phyloP scores from a whole-genome alignment of 2,113 vertebrate genomes.

The Sinocyclocheilus rhinocerous region DNA sequence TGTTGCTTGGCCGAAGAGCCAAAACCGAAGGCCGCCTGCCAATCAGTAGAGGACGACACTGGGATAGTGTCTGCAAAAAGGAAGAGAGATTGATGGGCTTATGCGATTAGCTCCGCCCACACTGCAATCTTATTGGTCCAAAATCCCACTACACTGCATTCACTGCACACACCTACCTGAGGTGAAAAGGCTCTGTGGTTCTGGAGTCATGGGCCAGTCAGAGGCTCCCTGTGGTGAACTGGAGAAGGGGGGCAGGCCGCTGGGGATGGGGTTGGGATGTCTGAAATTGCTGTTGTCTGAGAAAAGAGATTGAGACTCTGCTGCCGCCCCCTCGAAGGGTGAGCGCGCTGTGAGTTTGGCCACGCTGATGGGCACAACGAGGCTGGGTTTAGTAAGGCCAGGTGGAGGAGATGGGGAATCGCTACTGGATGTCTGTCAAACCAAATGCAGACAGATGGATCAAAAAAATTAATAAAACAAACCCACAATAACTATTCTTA shows the following conservation, averaged over 20 bases:
- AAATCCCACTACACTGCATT: neutral
- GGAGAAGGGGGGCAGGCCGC: conserved; percentile 91
- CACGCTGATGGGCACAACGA: conserved; percentile 92
- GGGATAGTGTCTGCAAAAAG: conserved; percentile 91
- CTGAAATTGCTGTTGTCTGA: conserved; percentile 97
- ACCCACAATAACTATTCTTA: neutral
- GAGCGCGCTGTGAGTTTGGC: conserved; percentile 93
- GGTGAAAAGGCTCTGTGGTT: conserved; percentile 98
- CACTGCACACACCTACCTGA: conserved; percentile 80
- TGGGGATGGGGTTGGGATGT: conserved; percentile 96
- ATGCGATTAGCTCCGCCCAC: neutral
- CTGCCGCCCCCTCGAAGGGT: conserved; percentile 94
- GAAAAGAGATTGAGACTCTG: conserved; percentile 98
- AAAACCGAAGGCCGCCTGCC: conserved; percentile 99
- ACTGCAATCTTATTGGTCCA: neutral
- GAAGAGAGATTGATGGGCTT: neutral
- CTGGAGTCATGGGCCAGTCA: conserved; percentile 97
- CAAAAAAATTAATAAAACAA: neutral
- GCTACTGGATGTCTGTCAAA: conserved; percentile 84
- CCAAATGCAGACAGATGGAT: neutral
- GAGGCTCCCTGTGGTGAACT: conserved; percentile 88
- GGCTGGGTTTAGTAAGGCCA: conserved; percentile 91
- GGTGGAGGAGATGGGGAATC: conserved; percentile 96
- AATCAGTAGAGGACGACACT: conserved; percentile 98
- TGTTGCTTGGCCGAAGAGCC: conserved; percentile 87